Percentiles rank a stretch among this genome's conserved stretches.
Evolutionary conservation across 2,797 vertebrate species (phyloP).

Genomic region (Leptoclinus maculatus): DNA sequence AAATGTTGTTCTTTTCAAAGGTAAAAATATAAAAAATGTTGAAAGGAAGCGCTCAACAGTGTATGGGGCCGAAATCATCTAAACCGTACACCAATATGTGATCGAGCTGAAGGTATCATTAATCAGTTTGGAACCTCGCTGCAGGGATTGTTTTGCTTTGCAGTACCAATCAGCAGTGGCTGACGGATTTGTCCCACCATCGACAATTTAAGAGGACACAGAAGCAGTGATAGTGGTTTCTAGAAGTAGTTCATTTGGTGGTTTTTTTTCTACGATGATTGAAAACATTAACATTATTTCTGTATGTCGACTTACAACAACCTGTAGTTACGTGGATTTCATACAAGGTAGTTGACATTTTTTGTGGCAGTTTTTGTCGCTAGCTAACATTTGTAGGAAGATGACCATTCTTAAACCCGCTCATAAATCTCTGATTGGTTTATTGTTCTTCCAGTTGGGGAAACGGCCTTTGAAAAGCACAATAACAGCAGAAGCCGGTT

Average conservation of each 20-base stretch:
- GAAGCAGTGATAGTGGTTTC: neutral
- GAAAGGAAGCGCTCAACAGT: neutral
- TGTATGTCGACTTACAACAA: neutral
- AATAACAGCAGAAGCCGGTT: neutral
- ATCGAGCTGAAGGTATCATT: neutral
- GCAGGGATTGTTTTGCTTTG: neutral
- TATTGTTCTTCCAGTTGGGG: neutral
- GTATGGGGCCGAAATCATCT: neutral
- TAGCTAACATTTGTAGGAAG: neutral
- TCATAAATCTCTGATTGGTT: neutral
- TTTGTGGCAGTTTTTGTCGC: neutral
- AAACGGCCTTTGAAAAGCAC: neutral
- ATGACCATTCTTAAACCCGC: neutral
- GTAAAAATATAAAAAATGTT: neutral
- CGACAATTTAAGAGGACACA: neutral
- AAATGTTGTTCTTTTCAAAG: neutral
- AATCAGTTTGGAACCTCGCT: slow-evolving; percentile 1
- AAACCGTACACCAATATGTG: neutral
- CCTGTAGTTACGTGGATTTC: neutral
- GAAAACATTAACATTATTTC: neutral
- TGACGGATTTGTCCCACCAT: neutral
- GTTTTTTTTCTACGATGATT: neutral
- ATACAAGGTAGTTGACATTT: neutral
- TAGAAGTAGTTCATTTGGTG: neutral
- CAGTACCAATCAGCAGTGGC: neutral